A percentile compares a stretch with the other conserved stretches of the same genome.
These are phyloP conservation scores for Chrysemys picta DNA, from an alignment of 2,113 vertebrate species.

Conservation along the genomic window DNA sequence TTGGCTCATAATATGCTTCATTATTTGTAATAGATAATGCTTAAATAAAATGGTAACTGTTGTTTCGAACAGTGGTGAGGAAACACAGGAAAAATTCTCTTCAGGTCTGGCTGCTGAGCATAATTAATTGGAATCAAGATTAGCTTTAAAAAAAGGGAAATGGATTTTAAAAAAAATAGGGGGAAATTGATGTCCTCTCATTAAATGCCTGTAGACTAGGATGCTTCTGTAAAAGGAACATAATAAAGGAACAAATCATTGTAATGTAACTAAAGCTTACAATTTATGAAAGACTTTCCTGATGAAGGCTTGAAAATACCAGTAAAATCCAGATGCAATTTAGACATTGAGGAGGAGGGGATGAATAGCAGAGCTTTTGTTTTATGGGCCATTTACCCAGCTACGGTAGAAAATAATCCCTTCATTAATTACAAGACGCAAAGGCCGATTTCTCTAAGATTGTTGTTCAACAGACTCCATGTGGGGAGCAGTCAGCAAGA, in stretches of 20 bases:
- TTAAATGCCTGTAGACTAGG: not conserved
- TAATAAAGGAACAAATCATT: not conserved
- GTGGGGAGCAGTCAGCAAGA: constrained; percentile 38
- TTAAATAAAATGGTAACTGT: not conserved
- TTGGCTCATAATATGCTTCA: not conserved
- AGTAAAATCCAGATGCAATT: not conserved
- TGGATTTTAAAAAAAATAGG: not conserved
- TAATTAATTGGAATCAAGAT: not conserved
- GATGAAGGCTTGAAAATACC: not conserved
- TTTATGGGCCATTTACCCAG: constrained; percentile 23
- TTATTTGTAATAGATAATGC: not conserved
- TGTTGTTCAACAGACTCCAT: constrained; percentile 28
- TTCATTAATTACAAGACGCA: constrained; percentile 56
- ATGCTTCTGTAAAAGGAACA: not conserved
- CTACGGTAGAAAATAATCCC: constrained; percentile 25
- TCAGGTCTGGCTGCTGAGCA: not conserved
- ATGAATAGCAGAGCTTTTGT: not conserved
- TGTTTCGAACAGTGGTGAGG: not conserved
- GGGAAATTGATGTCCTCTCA: not conserved
- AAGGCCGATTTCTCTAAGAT: constrained; percentile 32
- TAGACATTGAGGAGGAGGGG: rapidly evolving
- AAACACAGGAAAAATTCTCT: not conserved
- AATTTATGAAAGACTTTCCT: not conserved
- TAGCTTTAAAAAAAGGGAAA: not conserved
- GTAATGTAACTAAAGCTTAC: not conserved